A percentile compares a stretch with the other conserved stretches of the same genome.
phyloP scores from a whole-genome alignment of 1,140 invertebrate species.

The Pissodes strobi region DNA sequence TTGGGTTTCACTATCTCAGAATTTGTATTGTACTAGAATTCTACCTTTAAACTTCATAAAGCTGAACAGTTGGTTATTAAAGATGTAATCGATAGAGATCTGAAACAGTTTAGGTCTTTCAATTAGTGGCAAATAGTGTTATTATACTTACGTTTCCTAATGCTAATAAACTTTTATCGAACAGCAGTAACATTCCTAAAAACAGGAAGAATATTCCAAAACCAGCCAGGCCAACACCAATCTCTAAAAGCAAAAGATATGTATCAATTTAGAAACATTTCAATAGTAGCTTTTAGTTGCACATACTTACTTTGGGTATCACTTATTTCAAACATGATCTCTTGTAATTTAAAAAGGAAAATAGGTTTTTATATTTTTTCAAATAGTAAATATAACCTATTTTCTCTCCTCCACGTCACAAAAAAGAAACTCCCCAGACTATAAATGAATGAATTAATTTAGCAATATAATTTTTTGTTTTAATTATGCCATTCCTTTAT shows the following conservation, averaged over 20 bases:
- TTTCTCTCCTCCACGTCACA: constrained; percentile 24
- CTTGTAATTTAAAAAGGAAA: background rate
- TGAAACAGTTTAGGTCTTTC: too few relatives aligned
- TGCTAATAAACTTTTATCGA: constrained; percentile 97
- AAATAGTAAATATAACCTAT: constrained; percentile 28
- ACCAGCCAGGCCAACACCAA: constrained; percentile 94
- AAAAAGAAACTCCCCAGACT: background rate
- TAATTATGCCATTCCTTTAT: too few relatives aligned
- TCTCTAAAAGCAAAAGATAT: constrained; percentile 69
- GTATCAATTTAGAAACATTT: too few relatives aligned
- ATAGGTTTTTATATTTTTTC: background rate
- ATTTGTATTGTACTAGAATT: too few relatives aligned
- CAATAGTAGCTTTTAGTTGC: too few relatives aligned
- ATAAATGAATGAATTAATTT: too few relatives aligned
- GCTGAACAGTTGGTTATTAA: too few relatives aligned
- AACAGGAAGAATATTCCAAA: constrained; percentile 97
- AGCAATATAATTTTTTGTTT: too few relatives aligned
- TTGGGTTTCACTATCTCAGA: too few relatives aligned
- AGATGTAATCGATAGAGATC: too few relatives aligned
- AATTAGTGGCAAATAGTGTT: too few relatives aligned
- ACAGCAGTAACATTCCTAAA: constrained; percentile 90
- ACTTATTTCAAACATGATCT: constrained; percentile 71
- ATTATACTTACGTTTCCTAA: constrained; percentile 91
- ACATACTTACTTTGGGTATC: constrained; percentile 73
- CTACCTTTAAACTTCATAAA: too few relatives aligned